Conservation (phyloP, 2,888 invertebrate genomes). For the Mallateleia sp. region DNA sequence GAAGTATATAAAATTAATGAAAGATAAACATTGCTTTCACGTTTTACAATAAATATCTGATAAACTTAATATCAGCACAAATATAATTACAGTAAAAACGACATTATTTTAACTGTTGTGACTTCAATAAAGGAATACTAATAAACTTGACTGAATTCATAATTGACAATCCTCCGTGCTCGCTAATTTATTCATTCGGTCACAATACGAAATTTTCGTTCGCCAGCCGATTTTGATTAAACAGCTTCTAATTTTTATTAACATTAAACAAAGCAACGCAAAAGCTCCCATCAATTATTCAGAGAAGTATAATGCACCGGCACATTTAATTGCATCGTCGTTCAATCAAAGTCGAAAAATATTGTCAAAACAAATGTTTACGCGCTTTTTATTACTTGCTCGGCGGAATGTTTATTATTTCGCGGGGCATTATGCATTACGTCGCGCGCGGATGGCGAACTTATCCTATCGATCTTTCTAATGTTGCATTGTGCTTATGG, state of each 20-base stretch:
- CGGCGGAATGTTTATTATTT: slow-evolving; percentile 26
- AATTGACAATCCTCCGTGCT: not conserved
- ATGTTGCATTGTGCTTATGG: too few species aligned
- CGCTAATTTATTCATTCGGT: slow-evolving; percentile 7
- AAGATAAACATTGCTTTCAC: too few species aligned
- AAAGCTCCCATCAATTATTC: slow-evolving; percentile 47
- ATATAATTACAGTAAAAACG: too few species aligned
- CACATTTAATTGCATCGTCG: slow-evolving; percentile 44
- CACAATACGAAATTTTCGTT: slow-evolving; percentile 21
- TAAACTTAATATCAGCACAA: not conserved
- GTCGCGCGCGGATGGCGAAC: too few species aligned
- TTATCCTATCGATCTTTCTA: too few species aligned
- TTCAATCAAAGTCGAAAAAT: slow-evolving; percentile 37
- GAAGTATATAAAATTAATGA: too few species aligned
- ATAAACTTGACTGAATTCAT: not conserved
- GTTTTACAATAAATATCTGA: not conserved
- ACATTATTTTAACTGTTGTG: too few species aligned
- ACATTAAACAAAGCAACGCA: slow-evolving; percentile 41
- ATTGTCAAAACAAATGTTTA: slow-evolving; percentile 31
- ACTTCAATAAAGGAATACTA: too few species aligned
- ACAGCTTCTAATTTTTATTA: slow-evolving; percentile 57
- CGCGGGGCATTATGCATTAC: too few species aligned
- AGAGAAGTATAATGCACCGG: slow-evolving; percentile 37
- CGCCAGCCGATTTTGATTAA: slow-evolving; percentile 30
- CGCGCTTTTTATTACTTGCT: not conserved